A percentile compares a stretch with the other conserved stretches of the same genome.
These are phyloP conservation scores for Sinopyrophorus schimmeli DNA, from an alignment of 2,888 invertebrate species.

Conservation along the genomic window DNA sequence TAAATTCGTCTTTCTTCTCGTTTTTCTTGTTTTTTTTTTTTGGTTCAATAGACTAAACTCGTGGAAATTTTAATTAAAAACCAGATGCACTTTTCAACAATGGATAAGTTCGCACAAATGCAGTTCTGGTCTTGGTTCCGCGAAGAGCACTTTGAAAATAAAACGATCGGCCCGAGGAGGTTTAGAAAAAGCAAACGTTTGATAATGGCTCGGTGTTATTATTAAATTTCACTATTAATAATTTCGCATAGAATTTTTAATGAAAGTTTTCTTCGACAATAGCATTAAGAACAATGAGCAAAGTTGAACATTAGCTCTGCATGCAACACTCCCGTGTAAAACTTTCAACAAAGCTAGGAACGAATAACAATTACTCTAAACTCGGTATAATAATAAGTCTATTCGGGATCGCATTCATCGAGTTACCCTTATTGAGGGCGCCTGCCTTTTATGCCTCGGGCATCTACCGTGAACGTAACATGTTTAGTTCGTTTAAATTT, in stretches of 20 bases:
- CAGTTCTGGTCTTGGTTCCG: too few relatives aligned
- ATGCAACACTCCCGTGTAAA: conserved; percentile 23
- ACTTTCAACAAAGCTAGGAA: conserved; percentile 28
- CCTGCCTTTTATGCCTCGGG: conserved; percentile 23
- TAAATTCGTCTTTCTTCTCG: too few relatives aligned
- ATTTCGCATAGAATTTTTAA: conserved; percentile 19
- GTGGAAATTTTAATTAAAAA: too few relatives aligned
- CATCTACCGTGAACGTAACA: conserved; percentile 34
- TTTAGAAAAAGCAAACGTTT: conserved; percentile 6
- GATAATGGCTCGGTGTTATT: conserved; percentile 1
- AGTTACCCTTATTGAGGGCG: conserved; percentile 30
- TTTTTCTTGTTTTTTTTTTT: too few relatives aligned
- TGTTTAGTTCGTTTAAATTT: conserved; percentile 36
- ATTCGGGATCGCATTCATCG: conserved; percentile 21
- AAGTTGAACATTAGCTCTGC: conserved; percentile 25
- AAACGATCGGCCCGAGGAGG: too few relatives aligned
- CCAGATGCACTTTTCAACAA: too few relatives aligned
- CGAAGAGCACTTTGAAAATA: too few relatives aligned
- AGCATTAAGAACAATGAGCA: conserved; percentile 23
- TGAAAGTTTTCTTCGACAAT: conserved; percentile 18
- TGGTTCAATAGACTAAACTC: too few relatives aligned
- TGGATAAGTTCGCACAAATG: too few relatives aligned
- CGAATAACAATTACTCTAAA: conserved; percentile 29
- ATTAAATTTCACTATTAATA: conserved; percentile 21
- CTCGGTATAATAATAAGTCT: conserved; percentile 22